Evolutionary conservation across 2,797 vertebrate species (phyloP).

Genomic region (Cryptoblepharus egeriae): DNA sequence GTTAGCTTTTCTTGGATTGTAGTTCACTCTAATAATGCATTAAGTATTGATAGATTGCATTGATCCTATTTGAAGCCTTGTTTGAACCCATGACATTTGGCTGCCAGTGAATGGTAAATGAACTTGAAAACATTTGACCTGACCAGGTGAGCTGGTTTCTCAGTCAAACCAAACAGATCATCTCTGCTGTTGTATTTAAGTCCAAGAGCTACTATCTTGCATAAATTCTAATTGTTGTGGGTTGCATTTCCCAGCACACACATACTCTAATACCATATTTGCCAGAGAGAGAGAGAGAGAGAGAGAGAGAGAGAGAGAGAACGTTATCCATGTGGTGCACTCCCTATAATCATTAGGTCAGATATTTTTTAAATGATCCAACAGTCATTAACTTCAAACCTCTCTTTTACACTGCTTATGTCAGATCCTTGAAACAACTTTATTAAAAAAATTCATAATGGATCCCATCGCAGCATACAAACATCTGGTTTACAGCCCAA

Average conservation of each 20-base stretch:
- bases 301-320: slow-evolving; percentile 25
- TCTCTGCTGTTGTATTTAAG: slow-evolving; percentile 71
- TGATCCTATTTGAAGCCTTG: slow-evolving; percentile 47
- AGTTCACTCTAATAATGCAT: slow-evolving; percentile 62
- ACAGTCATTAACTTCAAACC: slow-evolving; percentile 57
- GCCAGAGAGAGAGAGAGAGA: not conserved
- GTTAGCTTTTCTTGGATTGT: slow-evolving; percentile 58
- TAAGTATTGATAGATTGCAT: slow-evolving; percentile 74
- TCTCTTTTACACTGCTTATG: slow-evolving; percentile 63
- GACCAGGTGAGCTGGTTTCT: slow-evolving; percentile 66
- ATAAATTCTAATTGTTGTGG: too few relatives aligned
- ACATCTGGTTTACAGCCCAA: slow-evolving; percentile 71
- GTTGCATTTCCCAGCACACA: too few relatives aligned
- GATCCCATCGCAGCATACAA: slow-evolving; percentile 67
- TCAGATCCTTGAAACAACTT: slow-evolving; percentile 71
- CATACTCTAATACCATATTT: slow-evolving; percentile 44
- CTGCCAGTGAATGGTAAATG: slow-evolving; percentile 74
- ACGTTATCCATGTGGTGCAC: slow-evolving; percentile 47
- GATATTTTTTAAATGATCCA: slow-evolving; percentile 52
- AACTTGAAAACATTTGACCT: slow-evolving; percentile 74
- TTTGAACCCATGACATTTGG: slow-evolving; percentile 74
- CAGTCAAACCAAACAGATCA: slow-evolving; percentile 61
- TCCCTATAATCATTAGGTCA: slow-evolving; percentile 38
- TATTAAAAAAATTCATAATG: slow-evolving; percentile 76
- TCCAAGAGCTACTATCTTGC: slow-evolving; percentile 65